Evolutionary conservation across 2,888 invertebrate genomes (phyloP), one percentile per base, ranked within the genome.

Genomic region (Lobophora halterata): DNA sequence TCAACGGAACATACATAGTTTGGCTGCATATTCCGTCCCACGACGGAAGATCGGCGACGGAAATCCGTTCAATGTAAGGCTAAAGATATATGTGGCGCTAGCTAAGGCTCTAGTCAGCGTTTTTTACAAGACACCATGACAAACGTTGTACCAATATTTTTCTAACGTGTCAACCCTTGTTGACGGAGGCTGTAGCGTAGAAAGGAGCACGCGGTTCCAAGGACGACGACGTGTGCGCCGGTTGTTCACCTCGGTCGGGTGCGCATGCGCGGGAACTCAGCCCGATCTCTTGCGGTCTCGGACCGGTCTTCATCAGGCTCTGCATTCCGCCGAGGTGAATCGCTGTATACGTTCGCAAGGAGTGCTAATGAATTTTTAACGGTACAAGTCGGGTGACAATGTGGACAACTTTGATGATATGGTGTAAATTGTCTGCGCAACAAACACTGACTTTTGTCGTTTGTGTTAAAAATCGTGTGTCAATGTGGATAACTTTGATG

Each of bases 171-270:
- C 44, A 52, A 49, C 50, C 48, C 47, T 46, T 13, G 16, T 9
- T 13, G n/a, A 33, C 11, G 2, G 43, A 68, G 67, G 62, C 65
- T 72, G 67, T 69, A 67, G 11, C 27, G 41, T 80, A 75, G 80
- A 77, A 83, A 78, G 79, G 78, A 80, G 77, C 74, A 71, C 71
- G 73, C 65, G 65, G 69, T 55, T 59, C 65, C 72, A 74, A 73
- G 80, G 81, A 82, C 81, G 85, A 77, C 81, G 76, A 62, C 73
- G 73, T 61, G 66, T 65, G 55, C 64, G 70, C 65, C 73, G 85
- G 83, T 83, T 82, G 82, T 82, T 82, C 70, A 86, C 85, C 85
- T 79, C 80, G 65, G 39, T 51, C 67, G 75, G 18, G 19, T 25
- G 79, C 72, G 78, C 19, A 25, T 12, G 81, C 74, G 72, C 70